Conservation (phyloP, 2,888 invertebrate genomes). For the Nowickia ferox region DNA sequence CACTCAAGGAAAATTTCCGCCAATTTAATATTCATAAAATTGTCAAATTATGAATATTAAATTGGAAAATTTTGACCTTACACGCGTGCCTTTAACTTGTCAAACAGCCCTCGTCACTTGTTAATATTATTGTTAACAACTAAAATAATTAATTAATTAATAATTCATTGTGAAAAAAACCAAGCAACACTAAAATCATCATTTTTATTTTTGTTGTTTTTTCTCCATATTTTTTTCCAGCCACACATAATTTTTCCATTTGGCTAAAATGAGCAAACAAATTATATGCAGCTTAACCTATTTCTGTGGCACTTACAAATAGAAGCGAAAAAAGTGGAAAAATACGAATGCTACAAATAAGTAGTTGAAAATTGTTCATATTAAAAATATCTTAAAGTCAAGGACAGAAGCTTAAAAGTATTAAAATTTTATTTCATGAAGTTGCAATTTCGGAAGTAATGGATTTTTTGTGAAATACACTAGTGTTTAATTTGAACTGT, state of each 20-base stretch:
- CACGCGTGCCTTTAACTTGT: not conserved
- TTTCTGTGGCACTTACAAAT: slow-evolving; percentile 33
- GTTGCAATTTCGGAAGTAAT: not conserved
- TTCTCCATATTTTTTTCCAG: slow-evolving; percentile 7
- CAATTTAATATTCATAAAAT: not conserved
- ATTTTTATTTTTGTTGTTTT: slow-evolving; percentile 17
- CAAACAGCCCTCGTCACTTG: not conserved
- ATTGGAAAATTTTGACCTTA: not conserved
- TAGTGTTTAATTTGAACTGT: too few species aligned
- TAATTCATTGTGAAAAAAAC: slow-evolving; percentile 47
- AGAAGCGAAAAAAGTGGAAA: slow-evolving; percentile 15
- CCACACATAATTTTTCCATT: slow-evolving; percentile 41
- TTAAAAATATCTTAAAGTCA: not conserved
- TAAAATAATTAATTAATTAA: slow-evolving; percentile 53
- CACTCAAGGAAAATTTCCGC: not conserved
- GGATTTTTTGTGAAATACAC: too few species aligned
- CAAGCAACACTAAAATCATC: slow-evolving; percentile 8
- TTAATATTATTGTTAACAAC: slow-evolving; percentile 27
- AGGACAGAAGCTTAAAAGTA: not conserved
- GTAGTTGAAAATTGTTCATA: slow-evolving; percentile 4
- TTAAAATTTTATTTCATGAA: not conserved
- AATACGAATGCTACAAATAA: slow-evolving; percentile 24
- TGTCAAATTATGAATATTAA: too few species aligned
- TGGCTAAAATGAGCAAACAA: slow-evolving; percentile 11
- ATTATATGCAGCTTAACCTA: slow-evolving; percentile 21